Evolutionary conservation across 2,888 invertebrate species (phyloP).

Genomic region (Lamproptera curius): DNA sequence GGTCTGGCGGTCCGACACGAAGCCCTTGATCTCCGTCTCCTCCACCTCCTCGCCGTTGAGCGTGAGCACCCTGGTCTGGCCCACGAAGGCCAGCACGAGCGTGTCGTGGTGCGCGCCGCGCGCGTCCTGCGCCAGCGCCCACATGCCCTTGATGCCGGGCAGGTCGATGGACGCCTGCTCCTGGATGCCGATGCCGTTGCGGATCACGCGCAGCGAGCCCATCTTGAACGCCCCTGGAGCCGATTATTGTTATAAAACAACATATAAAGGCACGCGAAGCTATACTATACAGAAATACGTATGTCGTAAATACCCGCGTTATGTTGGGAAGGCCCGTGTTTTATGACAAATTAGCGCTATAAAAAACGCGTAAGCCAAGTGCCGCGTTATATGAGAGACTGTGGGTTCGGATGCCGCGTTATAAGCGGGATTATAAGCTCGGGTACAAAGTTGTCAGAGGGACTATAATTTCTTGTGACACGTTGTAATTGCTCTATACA

Average conservation of each 20-base stretch:
- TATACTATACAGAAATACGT: too few relatives aligned
- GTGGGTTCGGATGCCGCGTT: too few relatives aligned
- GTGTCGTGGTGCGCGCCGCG: slow-evolving; percentile 88
- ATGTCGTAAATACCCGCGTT: too few relatives aligned
- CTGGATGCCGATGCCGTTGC: slow-evolving; percentile 99
- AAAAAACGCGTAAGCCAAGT: too few relatives aligned
- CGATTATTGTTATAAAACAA: slow-evolving; percentile 14
- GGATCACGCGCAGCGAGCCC: slow-evolving; percentile 96
- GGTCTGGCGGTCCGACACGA: slow-evolving; percentile 94
- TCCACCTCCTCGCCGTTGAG: slow-evolving; percentile 98
- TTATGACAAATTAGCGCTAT: too few relatives aligned
- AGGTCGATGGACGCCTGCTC: slow-evolving; percentile 98
- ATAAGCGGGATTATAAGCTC: too few relatives aligned
- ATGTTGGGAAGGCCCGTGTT: too few relatives aligned
- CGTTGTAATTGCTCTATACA: too few relatives aligned
- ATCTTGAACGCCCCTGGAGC: slow-evolving; percentile 93
- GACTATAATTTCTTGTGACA: too few relatives aligned
- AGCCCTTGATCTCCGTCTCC: slow-evolving; percentile 96
- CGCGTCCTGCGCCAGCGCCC: slow-evolving; percentile 84
- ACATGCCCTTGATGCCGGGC: slow-evolving; percentile 98
- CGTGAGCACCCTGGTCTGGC: slow-evolving; percentile 94
- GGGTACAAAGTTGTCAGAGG: too few relatives aligned
- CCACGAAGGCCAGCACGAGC: slow-evolving; percentile 96
- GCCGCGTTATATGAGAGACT: too few relatives aligned
- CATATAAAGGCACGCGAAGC: neutral